These are phyloP conservation scores for Castor canadensis DNA, from an alignment of 2,113 vertebrate genomes.

Conservation along the genomic window DNA sequence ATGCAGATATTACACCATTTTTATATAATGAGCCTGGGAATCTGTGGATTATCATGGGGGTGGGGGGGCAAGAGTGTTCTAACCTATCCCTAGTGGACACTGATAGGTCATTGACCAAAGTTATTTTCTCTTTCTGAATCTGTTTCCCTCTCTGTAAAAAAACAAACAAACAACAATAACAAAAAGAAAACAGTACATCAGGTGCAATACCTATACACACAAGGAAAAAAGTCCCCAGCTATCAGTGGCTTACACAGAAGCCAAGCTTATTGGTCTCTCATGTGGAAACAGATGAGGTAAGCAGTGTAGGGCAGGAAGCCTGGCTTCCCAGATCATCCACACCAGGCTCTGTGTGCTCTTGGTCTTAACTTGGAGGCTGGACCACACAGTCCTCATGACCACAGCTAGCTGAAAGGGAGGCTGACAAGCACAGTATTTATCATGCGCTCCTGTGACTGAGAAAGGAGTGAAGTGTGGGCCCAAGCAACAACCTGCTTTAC, in stretches of 20 bases:
- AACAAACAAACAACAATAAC: no score
- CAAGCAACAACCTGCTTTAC: background rate
- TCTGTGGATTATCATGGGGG: background rate
- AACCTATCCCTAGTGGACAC: background rate
- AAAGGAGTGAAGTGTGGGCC: background rate
- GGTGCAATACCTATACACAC: background rate
- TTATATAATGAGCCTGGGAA: no score
- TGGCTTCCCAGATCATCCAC: background rate
- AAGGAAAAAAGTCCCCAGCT: background rate
- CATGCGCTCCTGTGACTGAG: background rate
- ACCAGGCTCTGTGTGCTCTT: background rate
- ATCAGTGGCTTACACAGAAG: background rate
- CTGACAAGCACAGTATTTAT: background rate
- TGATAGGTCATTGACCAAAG: background rate
- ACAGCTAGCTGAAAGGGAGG: background rate
- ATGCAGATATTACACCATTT: background rate
- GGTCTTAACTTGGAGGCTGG: background rate
- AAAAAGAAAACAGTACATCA: background rate
- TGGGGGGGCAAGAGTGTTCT: no score
- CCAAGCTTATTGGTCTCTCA: background rate
- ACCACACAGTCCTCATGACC: background rate
- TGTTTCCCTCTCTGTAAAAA: background rate
- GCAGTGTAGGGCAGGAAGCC: no score
- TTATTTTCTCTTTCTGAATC: background rate
- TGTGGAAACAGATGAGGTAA: background rate